Percentiles rank a stretch among this genome's conserved stretches.
phyloP scores from a whole-genome alignment of 2,113 vertebrate species.

The Ceratotherium simum region DNA sequence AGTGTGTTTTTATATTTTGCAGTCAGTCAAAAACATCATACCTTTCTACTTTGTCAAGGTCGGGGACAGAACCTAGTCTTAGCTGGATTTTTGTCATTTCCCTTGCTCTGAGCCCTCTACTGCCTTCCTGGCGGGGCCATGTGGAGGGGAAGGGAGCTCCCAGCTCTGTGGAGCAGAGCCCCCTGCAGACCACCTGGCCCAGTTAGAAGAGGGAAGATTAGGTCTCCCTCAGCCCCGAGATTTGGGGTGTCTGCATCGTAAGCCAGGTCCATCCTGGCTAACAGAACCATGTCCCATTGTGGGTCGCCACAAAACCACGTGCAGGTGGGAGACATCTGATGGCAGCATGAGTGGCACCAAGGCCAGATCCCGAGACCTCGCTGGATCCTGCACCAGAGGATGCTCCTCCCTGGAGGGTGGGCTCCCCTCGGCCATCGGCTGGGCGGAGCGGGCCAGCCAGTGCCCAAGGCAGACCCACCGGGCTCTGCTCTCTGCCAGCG shows the following conservation, averaged over 20 bases:
- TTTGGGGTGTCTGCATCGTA: background rate
- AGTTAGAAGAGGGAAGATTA: rapidly evolving
- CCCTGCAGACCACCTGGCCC: rapidly evolving
- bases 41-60: rapidly evolving
- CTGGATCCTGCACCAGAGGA: background rate
- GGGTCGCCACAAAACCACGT: background rate
- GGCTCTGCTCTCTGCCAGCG: background rate
- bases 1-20: rapidly evolving
- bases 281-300: too few species aligned
- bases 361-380: background rate
- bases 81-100: too few species aligned
- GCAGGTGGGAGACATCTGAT: rapidly evolving
- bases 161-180: too few species aligned
- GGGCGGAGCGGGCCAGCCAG: background rate
- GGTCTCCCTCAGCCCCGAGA: background rate
- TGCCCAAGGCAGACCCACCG: background rate
- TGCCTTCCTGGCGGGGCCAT: background rate
- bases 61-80: background rate
- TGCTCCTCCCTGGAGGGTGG: background rate
- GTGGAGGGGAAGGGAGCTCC: background rate
- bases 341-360: rapidly evolving
- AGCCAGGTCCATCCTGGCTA: background rate
- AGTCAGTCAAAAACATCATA: too few species aligned
- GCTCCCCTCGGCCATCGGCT: background rate
- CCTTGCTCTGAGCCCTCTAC: background rate